A percentile compares a stretch with the other conserved stretches of the same genome.
Evolutionary conservation across 2,888 invertebrate genomes (phyloP).

Genomic region (Phlogophora meticulosa): DNA sequence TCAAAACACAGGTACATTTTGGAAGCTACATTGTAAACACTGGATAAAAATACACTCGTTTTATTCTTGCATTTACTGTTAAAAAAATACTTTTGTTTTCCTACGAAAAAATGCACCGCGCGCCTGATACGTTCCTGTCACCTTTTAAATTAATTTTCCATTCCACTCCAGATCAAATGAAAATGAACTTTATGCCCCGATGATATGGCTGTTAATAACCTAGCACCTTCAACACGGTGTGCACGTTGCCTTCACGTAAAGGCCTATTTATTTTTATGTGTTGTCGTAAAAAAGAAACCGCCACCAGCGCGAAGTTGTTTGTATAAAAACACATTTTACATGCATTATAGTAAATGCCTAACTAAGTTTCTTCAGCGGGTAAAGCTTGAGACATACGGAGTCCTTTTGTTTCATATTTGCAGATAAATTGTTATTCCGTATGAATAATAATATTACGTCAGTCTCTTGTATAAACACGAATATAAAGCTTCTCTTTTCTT

Average conservation of each 20-base stretch:
- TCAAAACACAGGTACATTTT: too few relatives aligned
- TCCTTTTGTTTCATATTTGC: constrained; percentile 23
- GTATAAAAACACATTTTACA: constrained; percentile 63
- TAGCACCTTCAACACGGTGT: constrained; percentile 24
- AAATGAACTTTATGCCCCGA: constrained; percentile 21
- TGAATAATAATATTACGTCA: constrained; percentile 7
- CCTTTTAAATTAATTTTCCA: constrained; percentile 61
- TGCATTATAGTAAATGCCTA: constrained; percentile 60
- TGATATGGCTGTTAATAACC: constrained; percentile 31
- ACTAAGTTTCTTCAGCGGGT: constrained; percentile 36
- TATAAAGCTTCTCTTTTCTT: background rate
- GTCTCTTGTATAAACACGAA: background rate
- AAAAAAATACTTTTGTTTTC: too few relatives aligned
- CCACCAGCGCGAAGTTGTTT: constrained; percentile 54
- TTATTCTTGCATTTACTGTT: background rate
- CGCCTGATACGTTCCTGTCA: constrained; percentile 41
- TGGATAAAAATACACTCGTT: background rate
- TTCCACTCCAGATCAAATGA: constrained; percentile 2
- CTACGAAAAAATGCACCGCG: constrained; percentile 10
- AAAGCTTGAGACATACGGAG: constrained; percentile 16
- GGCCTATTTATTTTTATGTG: constrained; percentile 64
- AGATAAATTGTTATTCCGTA: constrained; percentile 27
- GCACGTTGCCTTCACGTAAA: constrained; percentile 50
- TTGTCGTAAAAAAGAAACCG: constrained; percentile 53
- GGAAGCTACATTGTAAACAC: background rate